These are phyloP conservation scores for Parnassius glacialis DNA, from an alignment of 2,888 invertebrate genomes.

Conservation along the genomic window DNA sequence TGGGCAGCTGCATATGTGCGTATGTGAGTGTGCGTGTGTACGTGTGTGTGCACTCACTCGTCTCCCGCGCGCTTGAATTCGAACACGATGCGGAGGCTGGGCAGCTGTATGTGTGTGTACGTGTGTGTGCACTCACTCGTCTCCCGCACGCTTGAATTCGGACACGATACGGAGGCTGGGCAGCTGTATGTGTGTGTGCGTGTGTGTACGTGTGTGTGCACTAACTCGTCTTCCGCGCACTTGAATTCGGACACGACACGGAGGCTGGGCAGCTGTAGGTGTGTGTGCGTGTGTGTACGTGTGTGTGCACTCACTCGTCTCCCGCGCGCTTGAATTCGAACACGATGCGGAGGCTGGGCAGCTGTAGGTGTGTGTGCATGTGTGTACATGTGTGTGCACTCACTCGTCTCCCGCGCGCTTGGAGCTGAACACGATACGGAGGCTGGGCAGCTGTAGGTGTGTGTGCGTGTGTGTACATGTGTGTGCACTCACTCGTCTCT, in stretches of 20 bases:
- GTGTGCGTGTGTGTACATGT: neutral
- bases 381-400: neutral
- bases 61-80: constrained; percentile 94
- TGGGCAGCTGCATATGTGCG: constrained; percentile 80
- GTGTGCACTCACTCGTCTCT: too few relatives aligned
- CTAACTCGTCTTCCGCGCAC: too few relatives aligned
- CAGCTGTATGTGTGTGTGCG: neutral
- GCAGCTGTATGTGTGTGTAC: constrained; percentile 82
- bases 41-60: constrained; percentile 74
- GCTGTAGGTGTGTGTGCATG: constrained; percentile 78
- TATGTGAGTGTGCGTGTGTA: neutral
- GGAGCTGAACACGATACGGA: too few relatives aligned
- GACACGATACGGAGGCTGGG: too few relatives aligned
- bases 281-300: neutral
- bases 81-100: constrained; percentile 98
- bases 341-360: constrained; percentile 98
- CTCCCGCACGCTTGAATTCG: too few relatives aligned
- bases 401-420: too few relatives aligned
- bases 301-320: constrained; percentile 81
- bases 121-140: too few relatives aligned
- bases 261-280: too few relatives aligned
- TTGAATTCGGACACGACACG: too few relatives aligned
- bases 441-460: neutral
- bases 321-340: constrained; percentile 95
- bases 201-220: neutral